Evolutionary conservation across 2,113 vertebrate species (phyloP), one percentile per base, ranked within the genome.

Genomic region (Hippocampus guttulatus): DNA sequence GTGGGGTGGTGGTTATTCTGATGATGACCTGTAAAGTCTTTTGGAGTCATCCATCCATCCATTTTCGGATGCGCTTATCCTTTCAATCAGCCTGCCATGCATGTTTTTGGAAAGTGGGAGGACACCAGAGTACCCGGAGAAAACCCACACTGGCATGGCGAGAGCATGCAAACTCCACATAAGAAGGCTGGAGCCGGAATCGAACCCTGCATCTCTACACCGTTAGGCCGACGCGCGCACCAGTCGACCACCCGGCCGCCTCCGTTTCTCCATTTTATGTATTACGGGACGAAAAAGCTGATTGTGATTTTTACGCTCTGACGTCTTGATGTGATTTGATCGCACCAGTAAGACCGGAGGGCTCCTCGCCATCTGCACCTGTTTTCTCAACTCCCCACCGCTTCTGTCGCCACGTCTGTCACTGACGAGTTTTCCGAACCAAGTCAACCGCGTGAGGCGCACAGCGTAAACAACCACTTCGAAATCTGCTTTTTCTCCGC

Each of bases 21-120:
- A 54, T 30, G 47, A 68, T 71, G 70, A 84, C 77, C 76, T 76
- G 45, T 60, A 60, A 21, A n/a, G 69, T 69, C 70, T 18, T 61
- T 33, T 60, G 15, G 25, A 18, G 7, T 30, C 27, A 3, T n/a
- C 30, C 30, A 33, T 33, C 30, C 30, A 33, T 5, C 30, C 3
- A 33, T 33, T 33, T 33, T 33, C 5, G 30, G 30, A 33, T 33
- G 0, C 0, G 30, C 30, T 33, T 4, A 33, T 5, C 30, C 30
- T 0, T 33, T 33, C 30, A 33, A 33, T 33, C 30, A 33, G 30
- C 30, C 30, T 33, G 30, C 30, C 30, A 5, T 33, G 30, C 30
- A 5, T 33, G 30, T 33, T 33, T 33, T 33, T 33, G 30, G 30
- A 33, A 5, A 5, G 30, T 33, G 30, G 30, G 30, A 33, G 30